Base-by-base conservation (phyloP, 2,888 invertebrate species). In the Spisula solida region DNA sequence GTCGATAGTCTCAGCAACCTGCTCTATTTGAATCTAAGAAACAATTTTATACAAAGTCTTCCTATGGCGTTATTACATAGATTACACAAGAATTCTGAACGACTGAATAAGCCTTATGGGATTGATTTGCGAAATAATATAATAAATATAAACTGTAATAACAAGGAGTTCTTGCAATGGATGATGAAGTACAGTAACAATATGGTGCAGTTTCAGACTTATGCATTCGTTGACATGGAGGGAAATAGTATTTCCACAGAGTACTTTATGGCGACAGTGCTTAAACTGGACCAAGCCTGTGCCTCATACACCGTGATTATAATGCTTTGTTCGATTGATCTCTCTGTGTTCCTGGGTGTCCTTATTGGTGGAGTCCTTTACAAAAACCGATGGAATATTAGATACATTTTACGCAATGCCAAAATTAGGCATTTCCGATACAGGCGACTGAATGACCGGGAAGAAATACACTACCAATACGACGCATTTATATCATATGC, bases 381-480 rank as follows among this genome's bases (percentile, higher is more conserved):
- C 81, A 88, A 84, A 51, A 88, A 91, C 56, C 83, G 91, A 1
- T 92, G 92, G 92, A 88, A 91, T 66, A 41, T 93, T 10, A 78
- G 93, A 18, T 93, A 91, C 78, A 41, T 89, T 0, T 80, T 87
- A 34, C 89, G 86, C 51, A 87, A 87, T 87, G 80, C 88, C 18
- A 88, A 87, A 34, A 60, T 70, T 18, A 60, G 87, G 20, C 88
- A 87, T 82, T 51, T 82, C 29, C 86, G 81, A 0, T 85, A 89
- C 78, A 51, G 25, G 1, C 86, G 29, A 14, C 34, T 86, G 0
- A 47, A 14, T 12, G 75, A 84, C 8, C 16, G 34, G 0, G 79
- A 78, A 10, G 41, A 48, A 12, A 87, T 83, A 14, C 75, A 88
- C 25, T 82, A 86, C 80, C 82, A 60, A 80, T 86, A 83, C 25